phyloP scores from a whole-genome alignment of 2,113 vertebrate genomes.

The Dunckerocampus dactyliophorus region DNA sequence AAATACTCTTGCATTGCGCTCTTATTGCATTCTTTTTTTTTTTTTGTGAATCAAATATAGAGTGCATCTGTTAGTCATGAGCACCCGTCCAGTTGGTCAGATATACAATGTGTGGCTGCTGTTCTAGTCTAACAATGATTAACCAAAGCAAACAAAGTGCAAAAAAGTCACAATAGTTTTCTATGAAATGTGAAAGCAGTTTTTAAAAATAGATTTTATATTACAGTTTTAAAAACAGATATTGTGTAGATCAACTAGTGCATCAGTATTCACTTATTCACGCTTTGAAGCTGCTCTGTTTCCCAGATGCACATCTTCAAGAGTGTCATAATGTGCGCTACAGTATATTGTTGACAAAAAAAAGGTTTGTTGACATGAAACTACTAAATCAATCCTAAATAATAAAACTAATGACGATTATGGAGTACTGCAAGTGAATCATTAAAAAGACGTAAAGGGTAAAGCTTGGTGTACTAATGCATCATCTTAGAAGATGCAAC shows the following conservation, averaged over 20 bases:
- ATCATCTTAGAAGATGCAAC: constrained; percentile 25
- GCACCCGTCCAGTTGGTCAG: constrained; percentile 26
- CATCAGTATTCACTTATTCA: constrained; percentile 24
- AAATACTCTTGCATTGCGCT: constrained; percentile 19
- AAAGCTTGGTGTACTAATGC: constrained; percentile 9
- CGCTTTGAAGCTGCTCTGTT: background rate
- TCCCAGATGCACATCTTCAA: constrained; percentile 6
- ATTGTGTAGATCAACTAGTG: background rate
- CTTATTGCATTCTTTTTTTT: background rate
- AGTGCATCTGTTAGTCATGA: background rate
- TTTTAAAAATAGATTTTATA: no score
- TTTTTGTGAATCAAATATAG: background rate
- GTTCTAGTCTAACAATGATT: constrained; percentile 29
- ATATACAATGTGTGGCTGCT: constrained; percentile 20
- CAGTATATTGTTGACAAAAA: background rate
- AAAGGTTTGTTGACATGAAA: background rate
- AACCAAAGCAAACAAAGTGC: constrained; percentile 16
- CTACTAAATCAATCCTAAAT: background rate
- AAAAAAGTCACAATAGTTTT: background rate
- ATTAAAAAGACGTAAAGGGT: constrained; percentile 1
- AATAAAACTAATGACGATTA: background rate
- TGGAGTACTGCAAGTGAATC: background rate
- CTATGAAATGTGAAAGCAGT: background rate
- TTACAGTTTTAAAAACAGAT: background rate
- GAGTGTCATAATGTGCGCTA: background rate